phyloP scores from a whole-genome alignment of 1,140 invertebrate species.

The Pygmarrhopalites habei region DNA sequence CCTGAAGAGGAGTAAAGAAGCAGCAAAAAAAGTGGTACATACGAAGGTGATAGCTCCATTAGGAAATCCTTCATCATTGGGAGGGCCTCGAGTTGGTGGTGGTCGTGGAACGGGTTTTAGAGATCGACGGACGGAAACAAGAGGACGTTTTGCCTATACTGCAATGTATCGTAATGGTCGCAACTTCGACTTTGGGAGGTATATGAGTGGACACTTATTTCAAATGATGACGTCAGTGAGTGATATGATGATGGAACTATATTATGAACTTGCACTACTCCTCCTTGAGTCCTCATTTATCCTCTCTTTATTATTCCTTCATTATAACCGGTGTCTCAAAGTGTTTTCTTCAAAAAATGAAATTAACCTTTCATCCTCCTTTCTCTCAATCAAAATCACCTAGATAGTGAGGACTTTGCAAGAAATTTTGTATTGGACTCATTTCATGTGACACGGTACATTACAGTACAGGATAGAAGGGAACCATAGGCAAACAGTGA shows the following conservation, averaged over 20 bases:
- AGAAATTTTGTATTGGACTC: too few species aligned
- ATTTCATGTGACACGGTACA: too few species aligned
- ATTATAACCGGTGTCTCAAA: slow-evolving; percentile 11
- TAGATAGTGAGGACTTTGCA: too few species aligned
- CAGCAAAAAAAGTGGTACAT: slow-evolving; percentile 52
- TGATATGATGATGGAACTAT: slow-evolving; percentile 27
- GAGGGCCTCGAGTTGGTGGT: slow-evolving; percentile 49
- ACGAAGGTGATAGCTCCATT: slow-evolving; percentile 30
- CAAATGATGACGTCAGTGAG: slow-evolving; percentile 34
- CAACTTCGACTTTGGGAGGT: slow-evolving; percentile 37
- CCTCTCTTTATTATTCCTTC: slow-evolving; percentile 1
- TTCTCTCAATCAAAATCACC: too few species aligned
- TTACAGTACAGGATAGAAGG: slow-evolving; percentile 19
- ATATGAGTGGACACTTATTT: slow-evolving; percentile 36
- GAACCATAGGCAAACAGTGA: neutral
- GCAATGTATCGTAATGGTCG: slow-evolving; percentile 29
- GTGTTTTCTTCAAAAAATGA: too few species aligned
- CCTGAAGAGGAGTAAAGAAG: slow-evolving; percentile 78
- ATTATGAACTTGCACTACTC: slow-evolving; percentile 12
- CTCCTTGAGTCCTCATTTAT: slow-evolving; percentile 5
- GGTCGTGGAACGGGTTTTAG: slow-evolving; percentile 40
- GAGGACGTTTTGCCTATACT: slow-evolving; percentile 14
- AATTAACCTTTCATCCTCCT: too few species aligned
- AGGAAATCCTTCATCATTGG: slow-evolving; percentile 41
- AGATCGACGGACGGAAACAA: slow-evolving; percentile 40